Evolutionary conservation across 92 coral and sea anemone species (phyloP), one percentile per base, ranked within the genome.

Genomic region (Parazoanthus atlanticus): DNA sequence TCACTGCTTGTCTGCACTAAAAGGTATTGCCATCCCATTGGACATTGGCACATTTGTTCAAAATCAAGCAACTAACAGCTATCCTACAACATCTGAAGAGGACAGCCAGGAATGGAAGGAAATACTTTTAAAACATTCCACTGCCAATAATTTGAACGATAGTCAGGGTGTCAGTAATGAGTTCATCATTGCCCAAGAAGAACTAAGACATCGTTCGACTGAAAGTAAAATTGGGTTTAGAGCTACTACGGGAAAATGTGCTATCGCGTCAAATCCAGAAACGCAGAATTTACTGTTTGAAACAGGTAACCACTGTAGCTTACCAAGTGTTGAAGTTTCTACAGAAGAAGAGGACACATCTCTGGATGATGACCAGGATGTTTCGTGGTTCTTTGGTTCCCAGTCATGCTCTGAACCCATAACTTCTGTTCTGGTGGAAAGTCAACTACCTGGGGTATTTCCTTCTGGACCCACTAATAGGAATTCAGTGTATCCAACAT

Each of bases 1-100:
- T 23, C 93, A 86, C 47, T 89, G 95, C 82, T 82, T 91, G 69
- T 78, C 83, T 21, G 89, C 93, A 32, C 80, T 93, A 5, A 84
- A 82, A 73, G 89, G 66, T 83, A 54, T 82, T 64, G 86, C 92
- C 36, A 23, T 91, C 47, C 96, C 95, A 71, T 64, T 92, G 34
- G 80, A 89, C 8, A 25, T 84, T 71, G 29, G 64, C 8, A 41
- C 15, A 21, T 19, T 72, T 29, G 65, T n/a, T n/a, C 28, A 67
- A 28, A 19, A 43, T 19, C 41, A 70, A 69, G 43, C 76, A 41
- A 15, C 78, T 21, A 71, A 43, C 65, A 41, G 4, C 15, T 21
- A n/a, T 46, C 43, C 78, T 10, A 23, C 40, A 84, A 70, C 29
- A 9, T 25, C 33, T 29, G 25, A 70, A 43, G 78, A 54, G 13